Evolutionary conservation across 1,140 invertebrate genomes (phyloP), one percentile per base, ranked within the genome.

Genomic region (Nixonia krombeini): DNA sequence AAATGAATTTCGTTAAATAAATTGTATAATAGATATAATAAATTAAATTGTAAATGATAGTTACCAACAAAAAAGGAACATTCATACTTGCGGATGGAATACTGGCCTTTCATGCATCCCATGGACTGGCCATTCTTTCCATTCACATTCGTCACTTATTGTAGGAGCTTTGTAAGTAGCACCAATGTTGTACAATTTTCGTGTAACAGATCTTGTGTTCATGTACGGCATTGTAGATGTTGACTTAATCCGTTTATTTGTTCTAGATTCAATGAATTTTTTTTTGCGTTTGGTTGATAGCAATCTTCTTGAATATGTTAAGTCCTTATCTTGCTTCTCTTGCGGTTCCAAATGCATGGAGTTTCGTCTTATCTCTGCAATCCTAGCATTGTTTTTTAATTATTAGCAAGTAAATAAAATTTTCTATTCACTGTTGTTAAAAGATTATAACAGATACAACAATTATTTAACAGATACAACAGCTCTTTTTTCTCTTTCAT

Each of bases 101-200:
- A 80, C 58, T 2, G 82, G 80, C 21, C 79, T 76, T 44, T 84
- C 82, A 35, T 83, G 82, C 79, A 82, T 82, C n/a, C 80, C 82
- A 46, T 82, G 76, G 5, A 53, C 73, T 0, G 81, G 81, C 81
- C 82, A 83, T 10, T 78, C 70, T 15, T 72, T 76, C 72, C 78
- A 81, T 40, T 83, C 64, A 4, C 28, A 53, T 21, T 66, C 70
- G 21, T 79, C 77, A 5, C 28, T 41, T 37, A 57, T 45, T 0
- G 70, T 76, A 0, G 80, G 79, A 1, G 79, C 66, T 15, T 82
- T 72, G 47, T 77, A 75, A 44, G 76, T 80, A 0, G 81, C 78
- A 4, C 79, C 80, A 8, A 83, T 70, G 7, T 73, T 82, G 33
- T 73, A 77, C 57, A 80, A 65, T 46, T 80, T 81, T 15, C 75